Percentiles rank a stretch among this genome's conserved stretches.
These are phyloP conservation scores for Pachyramphus minor DNA, from an alignment of 2,113 vertebrate species.

Conservation along the genomic window DNA sequence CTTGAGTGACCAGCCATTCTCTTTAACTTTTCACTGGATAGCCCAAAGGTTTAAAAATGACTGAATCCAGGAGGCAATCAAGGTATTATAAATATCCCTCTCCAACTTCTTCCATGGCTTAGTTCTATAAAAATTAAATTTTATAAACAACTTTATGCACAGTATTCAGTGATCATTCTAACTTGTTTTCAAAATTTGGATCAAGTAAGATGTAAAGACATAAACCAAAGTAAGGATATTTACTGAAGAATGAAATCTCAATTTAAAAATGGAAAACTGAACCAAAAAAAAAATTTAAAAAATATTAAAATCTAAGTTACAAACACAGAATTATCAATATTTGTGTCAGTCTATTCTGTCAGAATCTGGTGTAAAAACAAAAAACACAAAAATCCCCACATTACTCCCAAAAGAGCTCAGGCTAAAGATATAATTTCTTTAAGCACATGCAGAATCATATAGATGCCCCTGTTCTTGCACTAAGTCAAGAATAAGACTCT, in stretches of 20 bases:
- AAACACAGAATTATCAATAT: not conserved
- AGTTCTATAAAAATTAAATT: conserved; percentile 65
- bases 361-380: not conserved
- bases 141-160: conserved; percentile 22
- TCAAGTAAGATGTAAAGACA: not conserved
- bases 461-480: not conserved
- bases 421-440: not conserved
- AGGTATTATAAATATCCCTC: conserved; percentile 51
- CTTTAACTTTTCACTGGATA: conserved; percentile 52
- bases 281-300: not conserved
- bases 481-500: not conserved
- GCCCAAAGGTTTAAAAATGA: conserved; percentile 44
- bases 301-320: not conserved
- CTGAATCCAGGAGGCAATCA: conserved; percentile 54
- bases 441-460: fast-evolving
- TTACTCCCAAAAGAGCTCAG: not conserved
- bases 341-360: not conserved
- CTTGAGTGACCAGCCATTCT: conserved; percentile 49
- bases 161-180: not conserved
- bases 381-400: too few relatives aligned
- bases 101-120: conserved; percentile 61
- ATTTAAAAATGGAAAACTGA: not conserved
- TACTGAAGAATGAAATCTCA: not conserved
- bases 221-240: not conserved
- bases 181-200: not conserved